Evolutionary conservation across 1,140 invertebrate genomes (phyloP), one percentile per base, ranked within the genome.

Genomic region (Listronotus oregonensis): DNA sequence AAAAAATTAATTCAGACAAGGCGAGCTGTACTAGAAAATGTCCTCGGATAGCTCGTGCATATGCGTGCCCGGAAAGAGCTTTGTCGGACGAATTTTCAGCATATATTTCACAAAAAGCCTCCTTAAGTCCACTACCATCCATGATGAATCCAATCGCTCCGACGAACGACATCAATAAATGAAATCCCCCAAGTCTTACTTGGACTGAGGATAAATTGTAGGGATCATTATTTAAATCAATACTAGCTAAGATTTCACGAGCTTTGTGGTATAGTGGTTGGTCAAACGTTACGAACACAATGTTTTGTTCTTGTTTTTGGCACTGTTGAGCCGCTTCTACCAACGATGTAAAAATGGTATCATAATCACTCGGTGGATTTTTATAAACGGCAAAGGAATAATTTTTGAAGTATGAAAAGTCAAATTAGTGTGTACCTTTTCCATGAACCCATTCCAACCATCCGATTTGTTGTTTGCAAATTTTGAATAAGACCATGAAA

Each of bases 91-190:
- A 69, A 49, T 69, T 69, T 54, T 56, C 27, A 4, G 73, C 77
- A 70, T 74, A 77, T 57, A 79, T 71, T 18, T 40, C 59, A 46
- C 15, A 47, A 9, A 73, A 71, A 10, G 74, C 43, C 58, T 80
- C 78, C 58, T 78, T 75, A 10, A 82, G 57, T 31, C 79, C 79
- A 69, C 77, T 78, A 9, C 74, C 77, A 44, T 61, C 59, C 78
- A 80, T 81, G 40, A 80, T 67, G 46, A 66, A 59, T 17, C 79
- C 79, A 55, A 81, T 76, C 27, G 43, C 66, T 40, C 76, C 79
- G 44, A 82, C 37, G 57, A 79, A 80, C 12, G 78, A 78, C 74
- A 81, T 77, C n/a, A 78, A 15, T 11, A 76, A 39, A 69, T 80
- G 73, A 68, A 79, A 79, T 44, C 77, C 75, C 43, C 75, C 73